Evolutionary conservation across 2,797 vertebrate species (phyloP).

Genomic region (Chelmon rostratus): DNA sequence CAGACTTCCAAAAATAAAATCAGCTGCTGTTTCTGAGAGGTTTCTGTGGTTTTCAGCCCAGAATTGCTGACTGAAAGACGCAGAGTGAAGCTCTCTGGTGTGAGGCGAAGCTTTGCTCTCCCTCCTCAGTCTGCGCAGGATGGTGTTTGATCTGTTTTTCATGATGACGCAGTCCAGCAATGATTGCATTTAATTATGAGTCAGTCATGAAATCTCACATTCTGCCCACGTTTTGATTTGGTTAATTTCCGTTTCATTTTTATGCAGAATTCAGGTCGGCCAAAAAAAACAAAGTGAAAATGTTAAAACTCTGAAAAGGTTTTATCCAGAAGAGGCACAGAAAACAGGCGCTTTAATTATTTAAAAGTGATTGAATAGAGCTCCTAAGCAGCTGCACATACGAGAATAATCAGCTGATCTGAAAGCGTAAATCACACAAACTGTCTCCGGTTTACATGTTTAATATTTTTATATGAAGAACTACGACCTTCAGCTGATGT

Average conservation of each 20-base stretch:
- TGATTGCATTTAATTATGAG: background rate
- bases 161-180: background rate
- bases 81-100: background rate
- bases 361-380: too few species aligned
- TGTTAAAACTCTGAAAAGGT: background rate
- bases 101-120: background rate
- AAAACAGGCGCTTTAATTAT: too few species aligned
- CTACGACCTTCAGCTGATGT: too few species aligned
- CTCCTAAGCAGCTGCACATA: too few species aligned
- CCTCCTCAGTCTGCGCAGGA: background rate
- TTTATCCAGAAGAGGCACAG: too few species aligned
- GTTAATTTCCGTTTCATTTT: background rate
- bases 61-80: background rate
- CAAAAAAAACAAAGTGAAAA: background rate
- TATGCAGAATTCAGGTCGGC: background rate
- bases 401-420: too few species aligned
- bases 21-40: background rate
- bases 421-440: too few species aligned
- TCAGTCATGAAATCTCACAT: background rate
- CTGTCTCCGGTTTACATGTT: too few species aligned
- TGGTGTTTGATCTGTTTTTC: background rate
- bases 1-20: slow-evolving; percentile 6
- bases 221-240: background rate
- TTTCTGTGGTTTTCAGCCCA: background rate
- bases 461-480: too few species aligned